Evolutionary conservation across 1,140 invertebrate genomes (phyloP), one percentile per base, ranked within the genome.

Genomic region (Anastrepha ludens): DNA sequence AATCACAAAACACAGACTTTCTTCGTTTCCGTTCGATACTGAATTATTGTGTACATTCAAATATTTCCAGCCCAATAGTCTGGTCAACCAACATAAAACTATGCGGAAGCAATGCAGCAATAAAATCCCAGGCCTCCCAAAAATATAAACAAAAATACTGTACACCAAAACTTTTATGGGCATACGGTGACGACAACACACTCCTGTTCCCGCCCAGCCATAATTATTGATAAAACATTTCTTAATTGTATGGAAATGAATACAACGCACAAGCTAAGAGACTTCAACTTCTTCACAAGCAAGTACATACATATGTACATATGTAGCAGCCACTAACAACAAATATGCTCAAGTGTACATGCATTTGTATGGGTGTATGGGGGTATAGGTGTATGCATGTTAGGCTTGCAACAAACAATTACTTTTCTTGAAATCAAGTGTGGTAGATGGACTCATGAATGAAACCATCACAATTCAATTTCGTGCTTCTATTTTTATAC

Each of bases 201-300:
- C 67, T 78, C 11, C 86, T 60, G 20, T 81, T 81, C 86, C 62
- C 70, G 87, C 86, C 65, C 86, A 86, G 55, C 67, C 87, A 92
- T 92, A 92, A 90, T 91, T 92, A 92, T 92, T 92, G 91, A 92
- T 91, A 92, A 92, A 92, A 92, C 91, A 91, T 91, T 87, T 29
- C 55, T 86, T 89, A 89, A 91, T 89, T 90, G 87, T 86, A 90
- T 88, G 89, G 88, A 64, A 90, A 90, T 88, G 85, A 81, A 89
- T 87, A 50, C 87, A 88, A 64, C 78, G 86, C 65, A 67, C 29
- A 58, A 87, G 55, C 58, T 86, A 60, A 13, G 58, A 13, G 85
- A 60, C 55, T 65, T 17, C 29, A 65, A 20, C 4, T 65, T 65
- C 17, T 29, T 65, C 6, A 29, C 29, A 29, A 1, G 29, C 29